Base-by-base conservation (phyloP, 2,113 vertebrate genomes). In the Turdus rufiventris region DNA sequence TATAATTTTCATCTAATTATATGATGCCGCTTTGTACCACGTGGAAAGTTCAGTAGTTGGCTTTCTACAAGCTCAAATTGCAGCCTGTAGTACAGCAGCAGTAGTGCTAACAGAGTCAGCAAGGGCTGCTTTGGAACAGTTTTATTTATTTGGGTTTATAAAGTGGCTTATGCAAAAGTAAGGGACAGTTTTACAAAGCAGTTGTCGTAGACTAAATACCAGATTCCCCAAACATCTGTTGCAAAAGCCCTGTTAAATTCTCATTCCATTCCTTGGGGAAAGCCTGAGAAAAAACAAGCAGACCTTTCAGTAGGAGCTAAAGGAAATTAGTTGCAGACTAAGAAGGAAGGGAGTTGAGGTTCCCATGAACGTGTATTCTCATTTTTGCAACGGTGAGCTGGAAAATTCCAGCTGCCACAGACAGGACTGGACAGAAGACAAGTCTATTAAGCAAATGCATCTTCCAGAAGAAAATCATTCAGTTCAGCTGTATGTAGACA, bases 141-240 rank as follows among this genome's bases (percentile, higher is more conserved):
- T 90, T 63, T 89, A 86, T 91, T 93, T 90, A 86, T 94, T 96
- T 95, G 88, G 25, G 28, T 75, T 90, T 62, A 23, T 89, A 31
- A 94, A 94, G 72, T 84, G 57, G 63, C 68, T 96, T 83, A 61
- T 85, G 65, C 57, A 78, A 63, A 93, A 94, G 45, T 65, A 93
- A 93, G 79, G 65, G 85, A 77, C 66, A 43, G 53, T 90, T 90
- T 88, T 88, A 67, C 75, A 86, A 88, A 91, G 93, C 88, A 74
- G 75, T 93, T 96, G 75, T 84, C 33, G 0, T 19, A 96, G 90
- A 93, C 94, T 96, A 91, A 95, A 75, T 93, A 90, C 73, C 76
- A 95, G 82, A 94, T 88, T 95, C 88, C 72, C 68, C 48, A 81
- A 94, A 96, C 93, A 96, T 93, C 95, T 96, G 92, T 90, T 95